Percentiles rank a stretch among this genome's conserved stretches.
Conservation (phyloP, 2,888 invertebrate species). For the Antitype chi region DNA sequence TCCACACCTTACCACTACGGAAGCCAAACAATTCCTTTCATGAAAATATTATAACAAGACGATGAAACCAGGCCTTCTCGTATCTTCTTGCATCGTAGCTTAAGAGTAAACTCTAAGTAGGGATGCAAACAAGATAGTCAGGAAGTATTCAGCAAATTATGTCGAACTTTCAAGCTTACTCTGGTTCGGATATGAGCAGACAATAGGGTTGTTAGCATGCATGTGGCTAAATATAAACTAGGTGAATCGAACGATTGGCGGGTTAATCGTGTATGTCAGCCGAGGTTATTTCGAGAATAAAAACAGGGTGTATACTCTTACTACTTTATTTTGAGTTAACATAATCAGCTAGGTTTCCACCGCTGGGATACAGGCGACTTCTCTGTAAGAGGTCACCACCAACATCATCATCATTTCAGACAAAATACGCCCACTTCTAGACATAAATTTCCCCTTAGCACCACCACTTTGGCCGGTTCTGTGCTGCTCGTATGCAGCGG, state of each 20-base stretch:
- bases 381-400: neutral
- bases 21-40: neutral
- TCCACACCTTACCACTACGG: neutral
- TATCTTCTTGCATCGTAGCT: neutral
- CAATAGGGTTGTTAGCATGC: slow-evolving; percentile 26
- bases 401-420: no score
- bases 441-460: no score
- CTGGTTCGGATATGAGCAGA: slow-evolving; percentile 11
- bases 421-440: no score
- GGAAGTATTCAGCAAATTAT: slow-evolving; percentile 40
- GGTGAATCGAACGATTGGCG: neutral
- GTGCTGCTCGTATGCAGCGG: no score
- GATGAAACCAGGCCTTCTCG: slow-evolving; percentile 16
- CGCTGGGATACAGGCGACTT: neutral
- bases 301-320: no score
- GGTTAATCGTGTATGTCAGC: neutral
- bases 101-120: slow-evolving; percentile 43
- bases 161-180: slow-evolving; percentile 36
- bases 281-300: neutral
- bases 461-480: no score
- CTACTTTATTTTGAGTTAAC: neutral
- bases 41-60: neutral
- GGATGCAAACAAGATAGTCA: slow-evolving; percentile 42
- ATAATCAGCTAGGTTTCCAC: neutral
- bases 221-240: slow-evolving; percentile 10